A percentile compares a stretch with the other conserved stretches of the same genome.
These are phyloP conservation scores for Gallinago solitaria DNA, from an alignment of 2,797 vertebrate species.

Conservation along the genomic window DNA sequence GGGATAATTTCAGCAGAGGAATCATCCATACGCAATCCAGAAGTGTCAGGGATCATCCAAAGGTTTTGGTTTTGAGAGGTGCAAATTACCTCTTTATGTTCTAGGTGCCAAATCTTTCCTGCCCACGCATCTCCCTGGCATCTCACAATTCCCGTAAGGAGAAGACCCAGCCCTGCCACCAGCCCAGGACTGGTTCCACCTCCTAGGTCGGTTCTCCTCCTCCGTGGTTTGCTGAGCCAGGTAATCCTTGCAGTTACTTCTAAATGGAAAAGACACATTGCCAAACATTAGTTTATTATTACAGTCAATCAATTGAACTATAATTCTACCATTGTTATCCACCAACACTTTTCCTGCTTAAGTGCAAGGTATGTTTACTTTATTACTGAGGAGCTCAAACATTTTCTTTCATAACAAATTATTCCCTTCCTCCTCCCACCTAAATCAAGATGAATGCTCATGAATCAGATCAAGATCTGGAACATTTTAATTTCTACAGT, in stretches of 20 bases:
- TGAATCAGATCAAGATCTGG: background rate
- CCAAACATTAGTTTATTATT: slow-evolving; percentile 27
- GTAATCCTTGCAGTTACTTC: background rate
- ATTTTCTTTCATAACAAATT: background rate
- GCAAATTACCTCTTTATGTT: background rate
- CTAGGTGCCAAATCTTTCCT: background rate
- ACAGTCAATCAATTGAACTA: slow-evolving; percentile 19
- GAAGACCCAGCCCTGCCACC: background rate
- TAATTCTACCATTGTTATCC: slow-evolving; percentile 18
- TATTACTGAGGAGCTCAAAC: slow-evolving; percentile 19
- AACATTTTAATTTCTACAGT: background rate
- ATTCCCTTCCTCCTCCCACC: background rate
- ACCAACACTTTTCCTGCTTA: slow-evolving; percentile 36
- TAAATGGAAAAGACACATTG: slow-evolving; percentile 8
- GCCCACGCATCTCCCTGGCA: background rate
- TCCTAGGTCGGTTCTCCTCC: background rate
- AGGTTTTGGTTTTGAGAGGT: background rate
- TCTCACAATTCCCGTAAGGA: background rate
- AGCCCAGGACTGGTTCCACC: background rate
- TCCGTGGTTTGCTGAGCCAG: background rate
- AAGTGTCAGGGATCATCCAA: background rate
- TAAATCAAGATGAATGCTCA: background rate
- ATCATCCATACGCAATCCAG: background rate
- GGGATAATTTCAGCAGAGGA: background rate
- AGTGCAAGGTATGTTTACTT: slow-evolving; percentile 17